These are phyloP conservation scores for Microcebus ravelobensis DNA, from an alignment of 2,113 vertebrate genomes.

Conservation along the genomic window DNA sequence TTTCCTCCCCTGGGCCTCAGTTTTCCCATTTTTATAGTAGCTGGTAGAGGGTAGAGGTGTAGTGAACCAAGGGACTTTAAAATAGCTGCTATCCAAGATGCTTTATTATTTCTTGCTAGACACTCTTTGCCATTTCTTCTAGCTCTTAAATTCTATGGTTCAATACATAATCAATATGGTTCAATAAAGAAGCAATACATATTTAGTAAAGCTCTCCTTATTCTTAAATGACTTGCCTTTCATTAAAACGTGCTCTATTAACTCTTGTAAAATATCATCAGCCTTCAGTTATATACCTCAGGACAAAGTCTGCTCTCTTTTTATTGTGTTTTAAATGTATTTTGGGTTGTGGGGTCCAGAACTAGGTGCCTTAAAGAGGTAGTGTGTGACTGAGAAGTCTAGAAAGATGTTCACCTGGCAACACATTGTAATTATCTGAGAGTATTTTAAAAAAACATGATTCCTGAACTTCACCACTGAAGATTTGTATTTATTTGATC, in stretches of 20 bases:
- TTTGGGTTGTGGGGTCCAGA: rapidly evolving
- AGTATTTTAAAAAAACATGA: neutral
- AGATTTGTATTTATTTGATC: neutral
- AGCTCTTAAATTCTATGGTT: neutral
- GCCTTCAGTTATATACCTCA: neutral
- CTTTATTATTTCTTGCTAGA: neutral
- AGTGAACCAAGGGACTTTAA: neutral
- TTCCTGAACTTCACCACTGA: neutral
- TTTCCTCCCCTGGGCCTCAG: neutral
- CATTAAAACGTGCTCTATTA: neutral
- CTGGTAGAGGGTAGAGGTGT: neutral
- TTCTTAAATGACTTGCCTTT: neutral
- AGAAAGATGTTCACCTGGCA: neutral
- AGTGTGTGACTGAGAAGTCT: neutral
- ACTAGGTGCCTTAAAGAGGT: neutral
- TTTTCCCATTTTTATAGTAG: constrained; percentile 16
- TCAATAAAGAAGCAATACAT: neutral
- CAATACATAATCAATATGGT: neutral
- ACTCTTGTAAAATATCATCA: neutral
- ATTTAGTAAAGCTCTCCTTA: neutral
- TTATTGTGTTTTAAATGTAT: neutral
- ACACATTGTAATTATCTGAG: neutral
- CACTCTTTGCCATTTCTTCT: neutral
- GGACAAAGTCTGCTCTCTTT: neutral
- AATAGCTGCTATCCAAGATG: neutral